Evolutionary conservation across 2,113 vertebrate species (phyloP).

Genomic region (Platichthys stellatus): DNA sequence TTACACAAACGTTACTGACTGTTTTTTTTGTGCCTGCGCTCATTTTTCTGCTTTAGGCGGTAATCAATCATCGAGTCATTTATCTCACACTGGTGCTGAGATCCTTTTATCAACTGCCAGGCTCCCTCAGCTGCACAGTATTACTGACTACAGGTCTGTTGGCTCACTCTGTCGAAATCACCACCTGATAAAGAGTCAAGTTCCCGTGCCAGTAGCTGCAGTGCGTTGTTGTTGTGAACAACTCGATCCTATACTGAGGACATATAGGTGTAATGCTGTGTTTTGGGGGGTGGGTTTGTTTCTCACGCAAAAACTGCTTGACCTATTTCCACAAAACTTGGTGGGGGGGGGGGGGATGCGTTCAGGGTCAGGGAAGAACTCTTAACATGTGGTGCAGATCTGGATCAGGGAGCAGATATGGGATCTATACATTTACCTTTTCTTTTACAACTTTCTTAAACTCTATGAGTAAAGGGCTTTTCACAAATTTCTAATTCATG

Average conservation of each 20-base stretch:
- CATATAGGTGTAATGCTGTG: neutral
- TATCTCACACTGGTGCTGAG: constrained; percentile 60
- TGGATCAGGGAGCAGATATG: too few relatives aligned
- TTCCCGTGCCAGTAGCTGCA: constrained; percentile 46
- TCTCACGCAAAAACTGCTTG: too few relatives aligned
- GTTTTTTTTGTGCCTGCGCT: constrained; percentile 60
- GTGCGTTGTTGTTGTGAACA: constrained; percentile 18
- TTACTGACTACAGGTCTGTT: constrained; percentile 58
- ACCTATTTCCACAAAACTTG: too few relatives aligned
- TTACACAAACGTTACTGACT: constrained; percentile 58
- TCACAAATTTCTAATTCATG: too few relatives aligned
- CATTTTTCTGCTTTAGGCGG: constrained; percentile 65
- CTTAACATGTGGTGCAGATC: too few relatives aligned
- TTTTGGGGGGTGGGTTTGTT: too few relatives aligned
- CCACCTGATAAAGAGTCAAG: constrained; percentile 41
- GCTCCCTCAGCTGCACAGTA: constrained; percentile 59
- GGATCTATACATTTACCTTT: too few relatives aligned
- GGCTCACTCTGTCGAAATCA: constrained; percentile 57
- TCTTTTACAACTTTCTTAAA: too few relatives aligned
- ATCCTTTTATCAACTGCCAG: constrained; percentile 76
- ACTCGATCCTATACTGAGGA: constrained; percentile 9
- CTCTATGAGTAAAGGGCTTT: too few relatives aligned
- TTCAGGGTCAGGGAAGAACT: too few relatives aligned
- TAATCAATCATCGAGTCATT: constrained; percentile 74
- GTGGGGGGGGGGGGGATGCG: too few relatives aligned